These are phyloP conservation scores for Haliclona indistincta DNA, from an alignment of 37 sponge, comb jelly and placozoan species.

Conservation along the genomic window DNA sequence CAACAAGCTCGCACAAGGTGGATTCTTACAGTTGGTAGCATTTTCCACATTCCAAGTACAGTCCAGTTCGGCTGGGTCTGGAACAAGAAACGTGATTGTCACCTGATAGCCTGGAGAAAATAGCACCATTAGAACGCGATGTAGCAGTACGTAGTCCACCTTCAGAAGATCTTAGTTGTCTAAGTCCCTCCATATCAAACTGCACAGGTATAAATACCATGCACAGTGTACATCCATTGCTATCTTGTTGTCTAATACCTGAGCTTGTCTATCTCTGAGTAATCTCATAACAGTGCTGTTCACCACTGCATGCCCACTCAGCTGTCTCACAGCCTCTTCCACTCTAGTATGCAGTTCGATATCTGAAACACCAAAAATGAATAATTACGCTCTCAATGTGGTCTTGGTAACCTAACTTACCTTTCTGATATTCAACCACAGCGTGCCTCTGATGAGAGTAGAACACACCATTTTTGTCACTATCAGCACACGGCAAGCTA, in stretches of 20 bases:
- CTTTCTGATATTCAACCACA: no score
- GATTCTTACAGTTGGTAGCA: slow-evolving; percentile 39
- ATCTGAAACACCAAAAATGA: no score
- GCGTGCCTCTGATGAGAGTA: no score
- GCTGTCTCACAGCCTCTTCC: no score
- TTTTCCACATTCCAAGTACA: slow-evolving; percentile 73
- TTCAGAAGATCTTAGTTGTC: slow-evolving; percentile 52
- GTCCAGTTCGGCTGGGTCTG: slow-evolving; percentile 55
- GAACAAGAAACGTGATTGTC: slow-evolving; percentile 67
- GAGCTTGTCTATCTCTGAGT: neutral
- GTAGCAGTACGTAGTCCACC: slow-evolving; percentile 2
- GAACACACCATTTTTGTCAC: no score
- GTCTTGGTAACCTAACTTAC: no score
- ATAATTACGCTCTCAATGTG: no score
- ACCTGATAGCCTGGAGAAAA: slow-evolving; percentile 65
- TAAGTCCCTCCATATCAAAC: slow-evolving; percentile 45
- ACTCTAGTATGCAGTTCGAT: no score
- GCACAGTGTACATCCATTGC: neutral
- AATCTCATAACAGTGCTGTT: no score
- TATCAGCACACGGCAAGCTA: no score
- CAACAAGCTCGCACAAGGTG: neutral
- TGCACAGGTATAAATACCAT: neutral
- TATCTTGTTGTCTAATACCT: neutral
- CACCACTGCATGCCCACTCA: no score
- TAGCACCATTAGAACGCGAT: neutral